Percentiles rank a stretch among this genome's conserved stretches.
phyloP scores from a whole-genome alignment of 2,113 vertebrate genomes.

The Amblyopsis rosae region DNA sequence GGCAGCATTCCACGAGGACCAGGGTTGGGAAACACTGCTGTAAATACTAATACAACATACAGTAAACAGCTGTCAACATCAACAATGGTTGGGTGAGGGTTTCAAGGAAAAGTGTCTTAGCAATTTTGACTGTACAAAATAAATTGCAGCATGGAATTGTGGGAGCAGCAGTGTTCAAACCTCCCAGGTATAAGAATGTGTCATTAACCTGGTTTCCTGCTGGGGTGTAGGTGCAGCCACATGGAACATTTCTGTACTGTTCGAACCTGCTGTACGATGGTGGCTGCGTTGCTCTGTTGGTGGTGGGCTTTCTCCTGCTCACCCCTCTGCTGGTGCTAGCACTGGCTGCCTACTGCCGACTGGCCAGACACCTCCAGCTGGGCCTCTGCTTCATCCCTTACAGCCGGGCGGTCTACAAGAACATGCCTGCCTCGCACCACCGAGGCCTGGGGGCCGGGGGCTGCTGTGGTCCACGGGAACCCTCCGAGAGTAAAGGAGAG shows the following conservation, averaged over 20 bases:
- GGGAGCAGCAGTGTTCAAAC: too few relatives aligned
- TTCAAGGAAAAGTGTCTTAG: too few relatives aligned
- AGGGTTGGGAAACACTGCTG: too few relatives aligned
- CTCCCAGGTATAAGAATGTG: background rate
- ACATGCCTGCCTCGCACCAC: constrained; percentile 65
- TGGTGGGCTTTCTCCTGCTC: constrained; percentile 84
- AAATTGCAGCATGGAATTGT: too few relatives aligned
- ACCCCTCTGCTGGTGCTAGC: constrained; percentile 87
- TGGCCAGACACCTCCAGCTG: constrained; percentile 85
- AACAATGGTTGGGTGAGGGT: background rate
- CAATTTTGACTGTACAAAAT: too few relatives aligned
- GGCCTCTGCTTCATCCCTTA: constrained; percentile 89
- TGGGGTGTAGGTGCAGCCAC: constrained; percentile 75
- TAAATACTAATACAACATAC: too few relatives aligned
- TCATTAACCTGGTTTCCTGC: background rate
- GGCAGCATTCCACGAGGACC: too few relatives aligned
- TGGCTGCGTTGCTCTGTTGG: constrained; percentile 84
- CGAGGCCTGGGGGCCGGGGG: constrained; percentile 31
- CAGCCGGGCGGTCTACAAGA: constrained; percentile 87
- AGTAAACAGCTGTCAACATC: too few relatives aligned
- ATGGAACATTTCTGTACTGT: constrained; percentile 78
- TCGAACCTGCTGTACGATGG: constrained; percentile 80
- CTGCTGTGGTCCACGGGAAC: constrained; percentile 69
- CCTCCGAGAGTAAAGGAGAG: constrained; percentile 64
- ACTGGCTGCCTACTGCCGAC: constrained; percentile 84